A percentile compares a stretch with the other conserved stretches of the same genome.
Conservation (phyloP, 2,113 vertebrate species). For the Embiotoca jacksoni region DNA sequence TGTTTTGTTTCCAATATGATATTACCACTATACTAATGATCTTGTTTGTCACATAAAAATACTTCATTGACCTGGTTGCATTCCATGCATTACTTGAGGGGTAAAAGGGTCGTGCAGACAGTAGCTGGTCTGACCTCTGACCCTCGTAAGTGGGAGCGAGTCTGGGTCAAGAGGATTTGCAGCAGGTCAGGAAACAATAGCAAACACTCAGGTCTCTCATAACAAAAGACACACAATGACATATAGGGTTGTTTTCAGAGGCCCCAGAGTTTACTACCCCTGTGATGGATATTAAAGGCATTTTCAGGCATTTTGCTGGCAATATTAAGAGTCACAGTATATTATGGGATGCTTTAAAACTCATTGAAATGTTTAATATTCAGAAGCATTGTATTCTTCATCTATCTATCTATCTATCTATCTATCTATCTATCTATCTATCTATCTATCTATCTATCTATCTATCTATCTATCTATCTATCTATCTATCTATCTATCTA, state of each 20-base stretch:
- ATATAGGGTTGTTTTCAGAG: not conserved
- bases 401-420: too few species aligned
- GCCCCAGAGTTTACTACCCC: not conserved
- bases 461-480: too few species aligned
- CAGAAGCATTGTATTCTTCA: not conserved
- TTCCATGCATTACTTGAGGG: slow-evolving; percentile 34
- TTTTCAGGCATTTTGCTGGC: not conserved
- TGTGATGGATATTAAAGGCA: not conserved
- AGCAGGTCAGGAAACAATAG: slow-evolving; percentile 67
- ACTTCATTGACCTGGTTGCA: slow-evolving; percentile 26
- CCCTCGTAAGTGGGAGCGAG: slow-evolving; percentile 81
- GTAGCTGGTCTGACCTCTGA: slow-evolving; percentile 73
- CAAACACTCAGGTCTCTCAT: slow-evolving; percentile 27
- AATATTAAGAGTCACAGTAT: not conserved
- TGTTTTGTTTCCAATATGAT: not conserved
- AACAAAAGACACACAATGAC: slow-evolving; percentile 22
- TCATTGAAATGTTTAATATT: not conserved
- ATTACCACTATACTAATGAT: not conserved
- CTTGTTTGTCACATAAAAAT: slow-evolving; percentile 7
- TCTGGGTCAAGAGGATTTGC: slow-evolving; percentile 79
- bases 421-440: too few species aligned
- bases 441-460: too few species aligned
- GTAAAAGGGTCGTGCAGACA: slow-evolving; percentile 40
- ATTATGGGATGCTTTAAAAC: not conserved
- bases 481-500: too few species aligned